These are phyloP conservation scores for Drosophila chauvacae DNA, from an alignment of 1,140 invertebrate genomes.

Conservation along the genomic window DNA sequence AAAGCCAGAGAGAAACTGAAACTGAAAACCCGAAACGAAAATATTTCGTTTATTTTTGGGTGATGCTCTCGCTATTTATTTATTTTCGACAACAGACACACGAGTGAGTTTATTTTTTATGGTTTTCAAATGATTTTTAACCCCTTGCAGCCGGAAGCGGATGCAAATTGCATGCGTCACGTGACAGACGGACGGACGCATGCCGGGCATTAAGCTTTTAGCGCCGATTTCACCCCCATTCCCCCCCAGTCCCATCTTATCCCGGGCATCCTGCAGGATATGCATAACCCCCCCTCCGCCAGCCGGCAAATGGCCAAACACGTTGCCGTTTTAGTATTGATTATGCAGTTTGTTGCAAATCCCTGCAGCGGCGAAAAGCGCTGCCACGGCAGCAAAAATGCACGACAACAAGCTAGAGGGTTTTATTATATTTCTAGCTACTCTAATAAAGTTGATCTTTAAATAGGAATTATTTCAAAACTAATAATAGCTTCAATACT, in stretches of 20 bases:
- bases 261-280: conserved; percentile 15
- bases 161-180: conserved; percentile 83
- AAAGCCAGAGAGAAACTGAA: not conserved
- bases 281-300: conserved; percentile 38
- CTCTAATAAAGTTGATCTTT: no score
- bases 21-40: conserved; percentile 28
- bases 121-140: conserved; percentile 83
- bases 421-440: not conserved
- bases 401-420: not conserved
- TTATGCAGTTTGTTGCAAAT: conserved; percentile 82
- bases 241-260: not conserved
- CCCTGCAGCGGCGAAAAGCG: conserved; percentile 41
- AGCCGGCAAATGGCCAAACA: conserved; percentile 64
- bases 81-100: conserved; percentile 73
- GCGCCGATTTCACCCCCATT: conserved; percentile 45
- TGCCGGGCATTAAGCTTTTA: conserved; percentile 78
- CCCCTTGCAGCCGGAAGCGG: conserved; percentile 76
- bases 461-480: no score
- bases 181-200: conserved; percentile 72
- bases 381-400: conserved; percentile 25
- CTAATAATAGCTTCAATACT: not conserved
- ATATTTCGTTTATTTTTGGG: conserved; percentile 42
- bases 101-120: conserved; percentile 79
- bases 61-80: conserved; percentile 65
- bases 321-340: conserved; percentile 78